A percentile compares a stretch with the other conserved stretches of the same genome.
These are phyloP conservation scores for Iphiclides podalirius DNA, from an alignment of 2,888 invertebrate genomes.

Conservation along the genomic window DNA sequence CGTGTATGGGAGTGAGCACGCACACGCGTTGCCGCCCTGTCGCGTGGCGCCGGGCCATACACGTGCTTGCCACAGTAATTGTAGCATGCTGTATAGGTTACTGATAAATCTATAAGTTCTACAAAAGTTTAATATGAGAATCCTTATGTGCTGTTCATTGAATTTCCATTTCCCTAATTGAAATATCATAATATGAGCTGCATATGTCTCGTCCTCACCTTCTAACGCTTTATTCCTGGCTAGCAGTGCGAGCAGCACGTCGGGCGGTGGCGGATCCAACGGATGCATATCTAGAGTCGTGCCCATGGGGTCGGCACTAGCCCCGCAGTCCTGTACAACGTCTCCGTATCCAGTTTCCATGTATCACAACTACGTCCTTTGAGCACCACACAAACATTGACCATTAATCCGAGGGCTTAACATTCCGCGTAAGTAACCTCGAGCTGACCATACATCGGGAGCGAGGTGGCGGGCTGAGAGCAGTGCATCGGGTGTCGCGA, in stretches of 20 bases:
- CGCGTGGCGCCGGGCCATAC: conserved; percentile 32
- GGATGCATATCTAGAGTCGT: conserved; percentile 62
- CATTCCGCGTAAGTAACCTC: conserved; percentile 45
- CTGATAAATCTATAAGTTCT: conserved; percentile 9
- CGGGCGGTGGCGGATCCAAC: conserved; percentile 85
- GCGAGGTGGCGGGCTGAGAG: conserved; percentile 36
- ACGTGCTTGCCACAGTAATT: conserved; percentile 48
- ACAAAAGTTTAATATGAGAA: too few relatives aligned
- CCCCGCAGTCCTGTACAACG: conserved; percentile 51
- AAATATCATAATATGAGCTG: too few relatives aligned
- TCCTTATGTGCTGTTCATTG: too few relatives aligned
- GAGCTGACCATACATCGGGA: conserved; percentile 46
- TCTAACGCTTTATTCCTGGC: conserved; percentile 93
- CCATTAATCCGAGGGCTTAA: conserved; percentile 37
- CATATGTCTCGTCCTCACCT: conserved; percentile 89
- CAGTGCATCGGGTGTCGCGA: conserved; percentile 53
- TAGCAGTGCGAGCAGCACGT: conserved; percentile 90
- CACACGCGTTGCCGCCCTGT: conserved; percentile 27
- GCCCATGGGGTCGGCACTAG: conserved; percentile 52
- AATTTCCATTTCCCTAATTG: too few relatives aligned
- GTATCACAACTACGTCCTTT: conserved; percentile 45
- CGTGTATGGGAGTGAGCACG: conserved; percentile 31
- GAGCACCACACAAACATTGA: conserved; percentile 48
- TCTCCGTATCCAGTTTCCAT: conserved; percentile 58
- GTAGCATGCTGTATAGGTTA: conserved; percentile 47